phyloP scores from a whole-genome alignment of 2,797 vertebrate species.

The Siniperca obscura region DNA sequence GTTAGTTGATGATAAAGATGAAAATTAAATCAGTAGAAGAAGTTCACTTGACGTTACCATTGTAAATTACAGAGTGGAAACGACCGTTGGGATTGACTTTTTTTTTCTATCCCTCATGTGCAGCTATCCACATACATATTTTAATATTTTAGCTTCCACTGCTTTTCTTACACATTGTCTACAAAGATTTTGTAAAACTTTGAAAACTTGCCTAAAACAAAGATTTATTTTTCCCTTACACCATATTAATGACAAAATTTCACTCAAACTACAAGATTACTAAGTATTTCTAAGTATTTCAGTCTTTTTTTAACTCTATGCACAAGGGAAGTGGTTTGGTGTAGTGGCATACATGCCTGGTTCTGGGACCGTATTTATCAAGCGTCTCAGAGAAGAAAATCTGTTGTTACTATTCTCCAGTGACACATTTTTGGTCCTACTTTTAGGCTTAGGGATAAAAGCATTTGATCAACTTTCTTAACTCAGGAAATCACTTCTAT shows the following conservation, averaged over 20 bases:
- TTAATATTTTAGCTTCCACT: conserved; percentile 16
- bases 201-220: not conserved
- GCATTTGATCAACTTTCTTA: not conserved
- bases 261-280: not conserved
- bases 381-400: not conserved
- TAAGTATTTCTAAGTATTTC: too few species aligned
- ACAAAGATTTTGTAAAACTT: conserved; percentile 19
- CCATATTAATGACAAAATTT: not conserved
- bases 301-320: not conserved
- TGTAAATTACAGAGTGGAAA: not conserved
- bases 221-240: not conserved
- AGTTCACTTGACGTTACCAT: not conserved
- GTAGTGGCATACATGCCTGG: too few species aligned
- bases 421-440: too few species aligned
- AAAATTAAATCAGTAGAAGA: conserved; percentile 23
- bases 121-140: conserved; percentile 36
- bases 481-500: not conserved
- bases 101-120: not conserved
- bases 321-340: not conserved
- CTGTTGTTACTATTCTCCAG: too few species aligned
- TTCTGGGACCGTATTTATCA: not conserved
- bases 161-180: not conserved
- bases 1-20: conserved; percentile 31
- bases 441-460: not conserved
- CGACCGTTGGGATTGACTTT: not conserved